phyloP scores from a whole-genome alignment of 2,113 vertebrate genomes.

The Larimichthys polyactis region DNA sequence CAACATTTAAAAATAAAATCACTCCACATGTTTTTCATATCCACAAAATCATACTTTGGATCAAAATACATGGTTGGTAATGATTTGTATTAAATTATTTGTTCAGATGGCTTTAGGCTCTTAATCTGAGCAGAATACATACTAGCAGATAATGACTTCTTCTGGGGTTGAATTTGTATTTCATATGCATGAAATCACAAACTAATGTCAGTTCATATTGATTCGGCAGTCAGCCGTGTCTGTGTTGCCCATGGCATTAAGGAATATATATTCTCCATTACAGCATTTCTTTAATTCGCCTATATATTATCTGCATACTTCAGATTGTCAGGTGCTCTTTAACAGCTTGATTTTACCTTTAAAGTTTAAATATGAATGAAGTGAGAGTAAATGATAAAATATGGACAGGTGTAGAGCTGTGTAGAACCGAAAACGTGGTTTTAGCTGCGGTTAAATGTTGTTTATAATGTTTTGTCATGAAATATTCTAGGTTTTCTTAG shows the following conservation, averaged over 20 bases:
- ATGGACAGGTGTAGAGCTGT: constrained; percentile 7
- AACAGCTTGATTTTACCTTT: constrained; percentile 15
- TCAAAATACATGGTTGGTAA: constrained; percentile 6
- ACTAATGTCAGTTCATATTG: constrained; percentile 10
- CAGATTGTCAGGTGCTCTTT: background rate
- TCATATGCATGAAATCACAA: constrained; percentile 26
- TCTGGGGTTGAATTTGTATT: constrained; percentile 25
- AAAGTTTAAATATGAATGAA: constrained; percentile 24
- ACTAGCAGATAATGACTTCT: constrained; percentile 36
- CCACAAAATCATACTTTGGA: background rate
- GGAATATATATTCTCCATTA: constrained; percentile 23
- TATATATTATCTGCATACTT: background rate
- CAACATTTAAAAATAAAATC: background rate
- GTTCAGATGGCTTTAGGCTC: constrained; percentile 26
- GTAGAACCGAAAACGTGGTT: background rate
- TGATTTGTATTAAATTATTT: constrained; percentile 31
- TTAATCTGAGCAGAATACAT: constrained; percentile 33
- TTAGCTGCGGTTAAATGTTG: background rate
- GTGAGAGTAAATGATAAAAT: constrained; percentile 22
- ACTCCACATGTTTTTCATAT: background rate
- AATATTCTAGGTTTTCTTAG: constrained; percentile 4
- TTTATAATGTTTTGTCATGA: background rate
- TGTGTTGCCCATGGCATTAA: constrained; percentile 15
- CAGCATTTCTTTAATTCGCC: constrained; percentile 18
- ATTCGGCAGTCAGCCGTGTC: constrained; percentile 30